Percentiles rank a stretch among this genome's conserved stretches.
Evolutionary conservation across 2,797 vertebrate genomes (phyloP).

Genomic region (Ctenopoma multispine): DNA sequence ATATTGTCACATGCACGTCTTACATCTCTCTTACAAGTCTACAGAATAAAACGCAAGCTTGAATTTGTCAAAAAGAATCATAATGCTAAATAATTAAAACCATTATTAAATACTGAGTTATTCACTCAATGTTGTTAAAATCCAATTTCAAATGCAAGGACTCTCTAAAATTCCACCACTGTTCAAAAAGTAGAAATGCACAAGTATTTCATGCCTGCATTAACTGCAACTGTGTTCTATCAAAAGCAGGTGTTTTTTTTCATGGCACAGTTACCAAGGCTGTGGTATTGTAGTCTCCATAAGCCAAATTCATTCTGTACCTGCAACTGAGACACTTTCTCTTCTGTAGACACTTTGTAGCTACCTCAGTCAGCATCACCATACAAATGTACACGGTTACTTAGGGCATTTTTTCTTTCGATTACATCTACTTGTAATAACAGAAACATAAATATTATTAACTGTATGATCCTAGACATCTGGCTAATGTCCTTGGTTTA

Average conservation of each 20-base stretch:
- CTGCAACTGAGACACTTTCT: constrained; percentile 9
- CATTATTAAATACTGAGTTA: too few relatives aligned
- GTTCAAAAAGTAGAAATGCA: too few relatives aligned
- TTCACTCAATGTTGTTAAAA: too few relatives aligned
- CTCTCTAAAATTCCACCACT: too few relatives aligned
- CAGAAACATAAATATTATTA: not conserved
- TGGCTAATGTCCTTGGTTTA: not conserved
- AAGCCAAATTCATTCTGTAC: constrained; percentile 20
- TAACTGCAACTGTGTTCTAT: not conserved
- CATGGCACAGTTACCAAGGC: constrained; percentile 5
- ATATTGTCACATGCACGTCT: not conserved
- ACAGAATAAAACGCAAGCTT: too few relatives aligned
- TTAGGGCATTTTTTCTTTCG: too few relatives aligned
- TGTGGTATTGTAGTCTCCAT: not conserved
- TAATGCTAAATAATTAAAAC: too few relatives aligned
- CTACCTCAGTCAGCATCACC: not conserved
- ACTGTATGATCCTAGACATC: not conserved
- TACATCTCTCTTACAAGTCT: too few relatives aligned
- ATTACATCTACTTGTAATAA: not conserved
- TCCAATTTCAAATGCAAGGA: too few relatives aligned
- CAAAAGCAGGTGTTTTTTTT: not conserved
- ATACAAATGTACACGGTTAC: not conserved
- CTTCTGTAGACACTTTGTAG: constrained; percentile 1
- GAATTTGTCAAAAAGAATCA: too few relatives aligned
- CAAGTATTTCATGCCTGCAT: constrained; percentile 1